Percentiles rank a stretch among this genome's conserved stretches.
Conservation (phyloP, 2,888 invertebrate genomes). For the Pomacea canaliculata region DNA sequence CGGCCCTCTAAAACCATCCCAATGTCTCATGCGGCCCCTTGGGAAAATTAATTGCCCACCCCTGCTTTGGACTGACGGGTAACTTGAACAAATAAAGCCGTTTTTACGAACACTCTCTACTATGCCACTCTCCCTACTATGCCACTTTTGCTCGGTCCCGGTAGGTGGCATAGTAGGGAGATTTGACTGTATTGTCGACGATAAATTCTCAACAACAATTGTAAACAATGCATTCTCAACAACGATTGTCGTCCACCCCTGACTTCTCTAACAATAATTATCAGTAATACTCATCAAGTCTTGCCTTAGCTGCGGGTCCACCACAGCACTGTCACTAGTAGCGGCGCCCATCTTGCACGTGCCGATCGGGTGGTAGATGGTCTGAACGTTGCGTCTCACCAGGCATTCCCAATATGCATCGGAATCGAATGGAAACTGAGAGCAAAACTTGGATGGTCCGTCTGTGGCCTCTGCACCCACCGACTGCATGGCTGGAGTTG, state of each 20-base stretch:
- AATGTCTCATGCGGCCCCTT: no score
- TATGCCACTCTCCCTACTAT: no score
- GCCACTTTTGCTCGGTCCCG: no score
- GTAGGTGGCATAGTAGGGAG: no score
- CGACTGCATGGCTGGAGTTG: slow-evolving; percentile 30
- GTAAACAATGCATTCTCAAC: background rate
- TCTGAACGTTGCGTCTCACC: slow-evolving; percentile 31
- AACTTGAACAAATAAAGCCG: no score
- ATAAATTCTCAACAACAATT: background rate
- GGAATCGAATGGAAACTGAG: slow-evolving; percentile 27
- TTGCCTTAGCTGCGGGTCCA: slow-evolving; percentile 74
- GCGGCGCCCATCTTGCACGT: slow-evolving; percentile 79
- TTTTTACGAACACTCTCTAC: no score
- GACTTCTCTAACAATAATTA: no score
- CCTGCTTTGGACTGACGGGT: no score
- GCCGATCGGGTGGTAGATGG: slow-evolving; percentile 77
- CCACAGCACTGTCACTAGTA: slow-evolving; percentile 73
- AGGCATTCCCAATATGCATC: slow-evolving; percentile 45
- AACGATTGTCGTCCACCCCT: no score
- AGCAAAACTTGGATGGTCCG: slow-evolving; percentile 18
- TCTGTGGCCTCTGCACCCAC: slow-evolving; percentile 29
- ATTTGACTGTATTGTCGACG: background rate
- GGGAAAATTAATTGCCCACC: no score
- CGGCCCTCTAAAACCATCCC: no score
- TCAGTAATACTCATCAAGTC: no score